Percentiles rank a stretch among this genome's conserved stretches.
Conservation (phyloP, 2,113 vertebrate species). For the Coryphaenoides rupestris region DNA sequence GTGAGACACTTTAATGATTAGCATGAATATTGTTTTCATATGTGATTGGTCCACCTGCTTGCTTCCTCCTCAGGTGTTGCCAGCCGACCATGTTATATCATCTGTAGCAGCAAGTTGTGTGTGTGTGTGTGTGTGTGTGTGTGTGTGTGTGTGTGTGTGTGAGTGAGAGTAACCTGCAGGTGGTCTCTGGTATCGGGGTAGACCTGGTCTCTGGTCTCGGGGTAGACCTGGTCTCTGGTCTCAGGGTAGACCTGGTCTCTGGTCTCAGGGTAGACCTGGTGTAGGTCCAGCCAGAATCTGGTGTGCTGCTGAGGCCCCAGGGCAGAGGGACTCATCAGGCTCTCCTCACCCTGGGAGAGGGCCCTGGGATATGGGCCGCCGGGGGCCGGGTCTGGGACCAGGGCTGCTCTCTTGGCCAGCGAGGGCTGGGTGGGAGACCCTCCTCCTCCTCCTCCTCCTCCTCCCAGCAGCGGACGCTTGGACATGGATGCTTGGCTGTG, state of each 20-base stretch:
- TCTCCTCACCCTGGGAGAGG: conserved; percentile 79
- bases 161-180: conserved; percentile 29
- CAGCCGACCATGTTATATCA: too few relatives aligned
- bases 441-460: too few relatives aligned
- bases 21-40: too few relatives aligned
- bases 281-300: conserved; percentile 85
- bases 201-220: too few relatives aligned
- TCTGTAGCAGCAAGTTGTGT: too few relatives aligned
- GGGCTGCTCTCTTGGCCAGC: conserved; percentile 81
- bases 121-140: too few relatives aligned
- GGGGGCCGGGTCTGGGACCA: conserved; percentile 71
- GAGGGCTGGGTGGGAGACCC: conserved; percentile 86
- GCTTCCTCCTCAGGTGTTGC: too few relatives aligned
- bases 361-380: conserved; percentile 47
- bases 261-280: conserved; percentile 73
- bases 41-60: too few relatives aligned
- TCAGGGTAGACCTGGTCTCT: conserved; percentile 73
- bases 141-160: too few relatives aligned
- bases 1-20: too few relatives aligned
- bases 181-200: too few relatives aligned
- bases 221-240: too few relatives aligned
- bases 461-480: conserved; percentile 76
- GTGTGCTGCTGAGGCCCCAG: conserved; percentile 83
- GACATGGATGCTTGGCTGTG: conserved; percentile 80
- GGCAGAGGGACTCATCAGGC: conserved; percentile 82